A percentile compares a stretch with the other conserved stretches of the same genome.
phyloP scores from a whole-genome alignment of 2,888 invertebrate species.

The Onthophagus sagittarius region DNA sequence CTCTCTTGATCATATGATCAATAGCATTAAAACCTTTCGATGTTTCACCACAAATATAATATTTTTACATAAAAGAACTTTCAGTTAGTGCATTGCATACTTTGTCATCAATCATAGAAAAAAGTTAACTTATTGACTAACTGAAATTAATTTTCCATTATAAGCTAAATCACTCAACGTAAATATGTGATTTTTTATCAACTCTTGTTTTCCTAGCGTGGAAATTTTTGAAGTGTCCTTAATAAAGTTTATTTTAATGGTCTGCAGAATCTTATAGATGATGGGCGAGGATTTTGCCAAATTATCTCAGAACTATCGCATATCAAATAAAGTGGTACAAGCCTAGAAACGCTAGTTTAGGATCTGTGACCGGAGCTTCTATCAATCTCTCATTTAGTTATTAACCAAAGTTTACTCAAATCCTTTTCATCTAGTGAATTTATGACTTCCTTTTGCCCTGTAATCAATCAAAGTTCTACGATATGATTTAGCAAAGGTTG shows the following conservation, averaged over 20 bases:
- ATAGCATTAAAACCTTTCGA: constrained; percentile 28
- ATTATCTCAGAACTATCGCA: constrained; percentile 29
- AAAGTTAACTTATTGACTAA: constrained; percentile 27
- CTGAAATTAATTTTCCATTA: too few relatives aligned
- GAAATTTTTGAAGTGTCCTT: constrained; percentile 34
- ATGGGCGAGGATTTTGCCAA: constrained; percentile 36
- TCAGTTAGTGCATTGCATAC: constrained; percentile 27
- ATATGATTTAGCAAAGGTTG: background rate
- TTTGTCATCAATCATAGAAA: constrained; percentile 33
- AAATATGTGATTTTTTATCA: constrained; percentile 24
- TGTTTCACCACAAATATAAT: constrained; percentile 26
- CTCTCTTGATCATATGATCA: constrained; percentile 22
- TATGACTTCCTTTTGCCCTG: background rate
- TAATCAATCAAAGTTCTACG: background rate
- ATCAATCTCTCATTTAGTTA: constrained; percentile 17
- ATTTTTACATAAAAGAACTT: constrained; percentile 25
- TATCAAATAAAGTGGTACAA: constrained; percentile 34
- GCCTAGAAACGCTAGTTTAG: constrained; percentile 31
- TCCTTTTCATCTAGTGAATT: too few relatives aligned
- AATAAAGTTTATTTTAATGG: constrained; percentile 35
- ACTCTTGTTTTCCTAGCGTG: constrained; percentile 24
- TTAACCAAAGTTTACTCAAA: constrained; percentile 23
- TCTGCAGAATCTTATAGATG: constrained; percentile 35
- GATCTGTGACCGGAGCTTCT: constrained; percentile 28
- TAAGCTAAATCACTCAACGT: constrained; percentile 10